These are phyloP conservation scores for Oryzias celebensis DNA, from an alignment of 2,113 vertebrate genomes.

Conservation along the genomic window DNA sequence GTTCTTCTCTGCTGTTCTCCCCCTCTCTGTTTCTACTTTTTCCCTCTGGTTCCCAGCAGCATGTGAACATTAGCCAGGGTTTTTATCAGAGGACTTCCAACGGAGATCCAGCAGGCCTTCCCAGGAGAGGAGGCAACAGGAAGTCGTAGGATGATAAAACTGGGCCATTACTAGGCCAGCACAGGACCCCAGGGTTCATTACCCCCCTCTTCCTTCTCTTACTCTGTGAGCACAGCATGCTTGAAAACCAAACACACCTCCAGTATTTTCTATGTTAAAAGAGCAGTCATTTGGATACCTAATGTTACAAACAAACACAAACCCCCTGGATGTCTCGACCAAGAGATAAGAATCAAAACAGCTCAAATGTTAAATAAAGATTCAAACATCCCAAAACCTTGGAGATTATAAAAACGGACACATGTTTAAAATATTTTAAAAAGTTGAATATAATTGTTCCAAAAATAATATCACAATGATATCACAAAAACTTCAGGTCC, in stretches of 20 bases:
- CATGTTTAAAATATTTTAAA: too few relatives aligned
- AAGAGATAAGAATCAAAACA: constrained; percentile 67
- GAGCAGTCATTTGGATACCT: background rate
- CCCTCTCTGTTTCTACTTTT: constrained; percentile 3
- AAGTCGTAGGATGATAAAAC: constrained; percentile 81
- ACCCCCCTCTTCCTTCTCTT: constrained; percentile 56
- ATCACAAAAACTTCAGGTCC: too few relatives aligned
- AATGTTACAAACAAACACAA: constrained; percentile 6
- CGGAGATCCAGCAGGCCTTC: constrained; percentile 68
- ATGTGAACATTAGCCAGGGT: constrained; percentile 73
- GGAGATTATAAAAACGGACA: too few relatives aligned
- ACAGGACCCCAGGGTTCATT: constrained; percentile 75
- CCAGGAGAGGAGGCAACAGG: constrained; percentile 76
- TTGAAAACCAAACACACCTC: constrained; percentile 48
- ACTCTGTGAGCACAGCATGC: constrained; percentile 41
- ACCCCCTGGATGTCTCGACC: background rate
- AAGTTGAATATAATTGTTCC: too few relatives aligned
- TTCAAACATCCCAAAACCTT: too few relatives aligned
- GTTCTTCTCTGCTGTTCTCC: constrained; percentile 9
- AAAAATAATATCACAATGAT: too few relatives aligned
- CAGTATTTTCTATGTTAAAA: background rate
- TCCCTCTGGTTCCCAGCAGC: constrained; percentile 70
- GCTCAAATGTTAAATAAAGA: constrained; percentile 19
- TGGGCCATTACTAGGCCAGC: constrained; percentile 71
- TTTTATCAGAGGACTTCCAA: constrained; percentile 76